Evolutionary conservation across 2,797 vertebrate genomes (phyloP).

Genomic region (Podargus strigoides): DNA sequence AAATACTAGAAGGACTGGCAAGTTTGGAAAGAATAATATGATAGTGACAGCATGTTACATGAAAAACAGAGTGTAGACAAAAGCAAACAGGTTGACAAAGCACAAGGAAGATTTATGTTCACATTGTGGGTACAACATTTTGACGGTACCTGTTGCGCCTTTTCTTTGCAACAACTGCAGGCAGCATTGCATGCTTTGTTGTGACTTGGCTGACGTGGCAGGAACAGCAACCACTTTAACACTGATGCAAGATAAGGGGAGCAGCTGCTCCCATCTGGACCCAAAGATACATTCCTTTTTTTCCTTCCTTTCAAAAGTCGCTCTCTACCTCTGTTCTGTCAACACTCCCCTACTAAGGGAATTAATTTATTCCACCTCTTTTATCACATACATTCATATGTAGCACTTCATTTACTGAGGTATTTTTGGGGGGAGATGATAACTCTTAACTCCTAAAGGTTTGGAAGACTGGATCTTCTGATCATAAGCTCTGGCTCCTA

Average conservation of each 20-base stretch:
- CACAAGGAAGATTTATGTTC: slow-evolving; percentile 59
- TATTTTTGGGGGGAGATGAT: slow-evolving; percentile 44
- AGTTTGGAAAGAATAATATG: not conserved
- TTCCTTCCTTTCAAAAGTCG: slow-evolving; percentile 36
- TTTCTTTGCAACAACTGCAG: slow-evolving; percentile 15
- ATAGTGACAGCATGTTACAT: slow-evolving; percentile 60
- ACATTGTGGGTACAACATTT: not conserved
- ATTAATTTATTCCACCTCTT: slow-evolving; percentile 53
- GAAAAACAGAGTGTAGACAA: slow-evolving; percentile 70
- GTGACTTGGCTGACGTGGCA: slow-evolving; percentile 26
- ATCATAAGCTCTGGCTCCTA: slow-evolving; percentile 46
- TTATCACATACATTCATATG: slow-evolving; percentile 52
- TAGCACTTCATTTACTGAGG: slow-evolving; percentile 70
- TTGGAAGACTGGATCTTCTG: slow-evolving; percentile 38
- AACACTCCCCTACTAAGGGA: slow-evolving; percentile 40
- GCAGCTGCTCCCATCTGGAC: slow-evolving; percentile 37
- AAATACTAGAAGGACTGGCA: not conserved
- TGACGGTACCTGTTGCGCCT: not conserved
- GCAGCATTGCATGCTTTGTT: not conserved
- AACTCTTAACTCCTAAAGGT: slow-evolving; percentile 58
- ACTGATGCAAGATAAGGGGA: slow-evolving; percentile 45
- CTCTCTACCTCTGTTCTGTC: slow-evolving; percentile 62
- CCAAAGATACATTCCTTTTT: slow-evolving; percentile 11
- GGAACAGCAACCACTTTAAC: slow-evolving; percentile 52
- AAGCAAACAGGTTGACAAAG: slow-evolving; percentile 70